A percentile compares a stretch with the other conserved stretches of the same genome.
Conservation (phyloP, 2,113 vertebrate genomes). For the Gnathonemus longibarbis region DNA sequence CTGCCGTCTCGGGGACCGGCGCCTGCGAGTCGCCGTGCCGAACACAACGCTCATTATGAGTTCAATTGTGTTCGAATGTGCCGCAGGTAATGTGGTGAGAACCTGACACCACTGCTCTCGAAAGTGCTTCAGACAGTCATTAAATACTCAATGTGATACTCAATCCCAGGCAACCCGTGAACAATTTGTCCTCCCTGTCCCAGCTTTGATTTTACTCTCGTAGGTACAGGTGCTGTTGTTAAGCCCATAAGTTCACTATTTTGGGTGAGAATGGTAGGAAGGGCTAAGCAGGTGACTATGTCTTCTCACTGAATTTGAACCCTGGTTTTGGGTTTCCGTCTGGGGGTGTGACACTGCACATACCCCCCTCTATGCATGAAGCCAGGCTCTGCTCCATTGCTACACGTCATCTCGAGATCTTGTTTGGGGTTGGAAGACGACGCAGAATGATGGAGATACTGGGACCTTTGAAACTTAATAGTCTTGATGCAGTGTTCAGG, state of each 20-base stretch:
- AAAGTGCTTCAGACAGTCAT: not conserved
- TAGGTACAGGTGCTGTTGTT: not conserved
- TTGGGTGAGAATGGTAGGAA: not conserved
- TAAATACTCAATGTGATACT: not conserved
- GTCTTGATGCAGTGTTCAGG: not conserved
- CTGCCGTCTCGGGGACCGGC: not conserved
- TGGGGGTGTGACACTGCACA: conserved; percentile 22
- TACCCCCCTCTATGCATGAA: not conserved
- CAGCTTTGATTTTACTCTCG: not conserved
- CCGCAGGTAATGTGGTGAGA: not conserved
- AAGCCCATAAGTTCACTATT: not conserved
- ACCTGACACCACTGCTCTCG: not conserved
- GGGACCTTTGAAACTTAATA: not conserved
- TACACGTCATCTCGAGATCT: not conserved
- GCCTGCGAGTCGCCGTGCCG: not conserved
- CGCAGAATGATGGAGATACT: not conserved
- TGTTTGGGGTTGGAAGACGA: not conserved
- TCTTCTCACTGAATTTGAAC: conserved; percentile 8
- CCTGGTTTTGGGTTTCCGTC: conserved; percentile 27
- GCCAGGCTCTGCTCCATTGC: not conserved
- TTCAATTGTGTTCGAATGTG: not conserved
- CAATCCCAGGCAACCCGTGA: not conserved
- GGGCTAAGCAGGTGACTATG: not conserved
- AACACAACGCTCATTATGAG: not conserved
- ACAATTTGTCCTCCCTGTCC: conserved; percentile 5